These are phyloP conservation scores for Sinocyclocheilus anophthalmus DNA, from an alignment of 2,113 vertebrate genomes.

Conservation along the genomic window DNA sequence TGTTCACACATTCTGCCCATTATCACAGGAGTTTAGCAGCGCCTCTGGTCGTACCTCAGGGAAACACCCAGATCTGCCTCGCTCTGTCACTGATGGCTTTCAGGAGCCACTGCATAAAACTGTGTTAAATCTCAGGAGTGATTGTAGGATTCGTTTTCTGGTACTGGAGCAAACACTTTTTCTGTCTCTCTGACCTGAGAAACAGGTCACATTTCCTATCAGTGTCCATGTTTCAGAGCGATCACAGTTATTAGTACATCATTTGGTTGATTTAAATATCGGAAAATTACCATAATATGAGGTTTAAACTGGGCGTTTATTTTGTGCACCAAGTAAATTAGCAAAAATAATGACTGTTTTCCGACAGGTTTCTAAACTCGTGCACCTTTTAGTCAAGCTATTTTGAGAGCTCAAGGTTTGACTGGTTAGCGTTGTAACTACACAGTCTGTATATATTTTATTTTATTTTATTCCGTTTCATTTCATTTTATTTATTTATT, in stretches of 20 bases:
- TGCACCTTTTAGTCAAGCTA: too few species aligned
- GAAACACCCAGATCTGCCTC: constrained; percentile 29
- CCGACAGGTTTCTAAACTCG: neutral
- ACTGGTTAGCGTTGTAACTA: neutral
- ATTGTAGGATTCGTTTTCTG: neutral
- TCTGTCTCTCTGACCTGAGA: neutral
- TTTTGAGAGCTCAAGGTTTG: neutral
- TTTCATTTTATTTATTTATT: too few species aligned
- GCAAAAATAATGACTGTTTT: neutral
- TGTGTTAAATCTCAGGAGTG: neutral
- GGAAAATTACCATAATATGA: neutral
- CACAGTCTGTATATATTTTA: neutral
- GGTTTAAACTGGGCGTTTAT: neutral
- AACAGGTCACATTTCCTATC: neutral
- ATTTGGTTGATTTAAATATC: neutral
- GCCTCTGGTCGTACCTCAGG: constrained; percentile 53
- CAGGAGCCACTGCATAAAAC: neutral
- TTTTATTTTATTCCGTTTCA: too few species aligned
- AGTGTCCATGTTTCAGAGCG: neutral
- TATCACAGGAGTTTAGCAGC: neutral
- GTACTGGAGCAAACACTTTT: neutral
- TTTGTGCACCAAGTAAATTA: neutral
- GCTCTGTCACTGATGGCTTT: neutral
- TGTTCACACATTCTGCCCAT: constrained; percentile 32
- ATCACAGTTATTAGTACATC: neutral